phyloP scores from a whole-genome alignment of 2,888 invertebrate species.

The Smittia sp. region DNA sequence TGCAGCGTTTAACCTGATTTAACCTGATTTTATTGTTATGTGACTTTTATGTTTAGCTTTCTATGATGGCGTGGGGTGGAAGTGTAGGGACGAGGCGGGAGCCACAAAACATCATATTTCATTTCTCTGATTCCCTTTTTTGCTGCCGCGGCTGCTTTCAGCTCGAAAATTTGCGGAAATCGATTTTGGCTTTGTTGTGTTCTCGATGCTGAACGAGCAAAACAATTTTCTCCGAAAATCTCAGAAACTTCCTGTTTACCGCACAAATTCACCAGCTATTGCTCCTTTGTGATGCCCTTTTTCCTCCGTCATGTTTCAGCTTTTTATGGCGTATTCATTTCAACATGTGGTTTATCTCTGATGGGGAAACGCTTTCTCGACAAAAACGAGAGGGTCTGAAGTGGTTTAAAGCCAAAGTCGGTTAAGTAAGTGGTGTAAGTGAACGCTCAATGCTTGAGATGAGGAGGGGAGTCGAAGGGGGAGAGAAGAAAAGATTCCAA shows the following conservation, averaged over 20 bases:
- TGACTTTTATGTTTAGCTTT: constrained; percentile 25
- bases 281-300: constrained; percentile 11
- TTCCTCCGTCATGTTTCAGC: neutral
- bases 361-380: neutral
- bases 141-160: neutral
- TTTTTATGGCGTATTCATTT: neutral
- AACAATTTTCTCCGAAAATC: constrained; percentile 13
- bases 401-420: too few relatives aligned
- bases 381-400: too few relatives aligned
- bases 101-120: constrained; percentile 18
- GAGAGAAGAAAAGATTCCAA: too few relatives aligned
- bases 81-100: neutral
- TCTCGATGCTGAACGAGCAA: neutral
- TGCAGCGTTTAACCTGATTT: constrained; percentile 27
- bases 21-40: constrained; percentile 34
- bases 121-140: constrained; percentile 2
- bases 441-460: too few relatives aligned
- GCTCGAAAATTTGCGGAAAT: constrained; percentile 13
- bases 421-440: too few relatives aligned
- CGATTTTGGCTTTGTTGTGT: constrained; percentile 17
- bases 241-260: constrained; percentile 20
- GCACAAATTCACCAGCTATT: neutral
- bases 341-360: constrained; percentile 9
- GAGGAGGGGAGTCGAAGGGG: too few relatives aligned
- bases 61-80: neutral